Conservation (phyloP, 1,140 invertebrate genomes). For the Neodiprion virginianus region DNA sequence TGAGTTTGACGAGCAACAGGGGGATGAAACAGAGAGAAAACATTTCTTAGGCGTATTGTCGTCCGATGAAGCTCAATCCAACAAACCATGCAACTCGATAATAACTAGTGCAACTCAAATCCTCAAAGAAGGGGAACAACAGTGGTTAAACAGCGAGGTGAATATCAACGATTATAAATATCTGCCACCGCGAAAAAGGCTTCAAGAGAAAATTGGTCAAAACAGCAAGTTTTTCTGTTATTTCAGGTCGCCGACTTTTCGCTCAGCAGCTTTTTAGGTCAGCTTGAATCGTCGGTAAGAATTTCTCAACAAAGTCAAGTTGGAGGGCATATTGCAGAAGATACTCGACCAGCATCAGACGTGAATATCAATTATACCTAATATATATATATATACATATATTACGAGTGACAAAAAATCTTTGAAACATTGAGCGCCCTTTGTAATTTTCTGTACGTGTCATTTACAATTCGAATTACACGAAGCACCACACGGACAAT, state of each 20-base stretch:
- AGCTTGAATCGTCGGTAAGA: conserved; percentile 74
- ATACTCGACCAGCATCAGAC: conserved; percentile 58
- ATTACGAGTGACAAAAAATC: neutral
- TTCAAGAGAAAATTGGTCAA: neutral
- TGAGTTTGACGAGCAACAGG: conserved; percentile 3
- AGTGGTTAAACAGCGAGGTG: conserved; percentile 74
- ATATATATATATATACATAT: conserved; percentile 11
- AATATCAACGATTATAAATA: conserved; percentile 8
- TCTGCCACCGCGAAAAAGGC: no score
- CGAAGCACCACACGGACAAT: no score
- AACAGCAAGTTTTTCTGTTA: conserved; percentile 5
- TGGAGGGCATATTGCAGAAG: conserved; percentile 47
- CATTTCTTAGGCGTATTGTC: conserved; percentile 38
- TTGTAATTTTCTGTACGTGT: no score
- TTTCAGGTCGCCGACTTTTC: conserved; percentile 79
- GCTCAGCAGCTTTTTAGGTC: conserved; percentile 79
- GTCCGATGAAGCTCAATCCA: conserved; percentile 10
- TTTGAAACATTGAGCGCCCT: no score
- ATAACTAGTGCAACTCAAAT: conserved; percentile 77
- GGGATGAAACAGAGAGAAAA: conserved; percentile 29
- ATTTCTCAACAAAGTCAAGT: conserved; percentile 50
- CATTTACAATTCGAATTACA: no score
- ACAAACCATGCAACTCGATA: conserved; percentile 55
- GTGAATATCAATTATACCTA: conserved; percentile 49
- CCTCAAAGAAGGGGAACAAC: conserved; percentile 73